Evolutionary conservation across 2,113 vertebrate species (phyloP), one percentile per base, ranked within the genome.

Genomic region (Plecturocebus donacophilus): DNA sequence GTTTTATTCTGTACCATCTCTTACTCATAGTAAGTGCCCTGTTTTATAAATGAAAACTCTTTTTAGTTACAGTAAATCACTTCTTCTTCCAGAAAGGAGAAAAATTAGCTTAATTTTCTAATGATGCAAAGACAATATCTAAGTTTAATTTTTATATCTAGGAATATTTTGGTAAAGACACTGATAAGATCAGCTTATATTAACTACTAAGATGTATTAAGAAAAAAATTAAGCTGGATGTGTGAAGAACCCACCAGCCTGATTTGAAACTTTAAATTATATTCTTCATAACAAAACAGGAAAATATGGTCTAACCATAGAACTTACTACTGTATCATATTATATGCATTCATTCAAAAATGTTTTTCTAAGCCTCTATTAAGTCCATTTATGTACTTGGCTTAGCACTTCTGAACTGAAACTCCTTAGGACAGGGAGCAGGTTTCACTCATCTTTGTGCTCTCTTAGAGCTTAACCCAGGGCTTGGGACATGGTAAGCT

Each of bases 21-120:
- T 85, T 95, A 82, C 54, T 93, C 76, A 87, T 87, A 45, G 13
- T 14, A 95, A 93, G 19, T 45, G 73, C 7, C 6, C 23, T 70
- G 58, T 40, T 70, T 61, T 32, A 83, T 70, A 32, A 64, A 92
- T 32, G 25, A 89, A 61, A 93, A 10, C n/a, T 25, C 17, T 58
- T 94, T 81, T 82, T 86, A 54, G 38, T 92, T 90, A 87, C 66
- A 47, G 20, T 47, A 91, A 94, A 84, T 10, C 25, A 96, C 2
- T 83, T 16, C 40, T 90, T 16, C 40, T 68, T 85, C 19, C 70
- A 85, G 49, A 88, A 79, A 94, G 14, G 61, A 96, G 70, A 88
- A 91, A 75, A 80, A 56, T 25, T 85, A 79, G 12, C 54, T 61
- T 95, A 87, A 71, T 84, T 97, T 92, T 97, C 21, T 88, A 66